Evolutionary conservation across 2,888 invertebrate genomes (phyloP).

Genomic region (Apamea crenata): DNA sequence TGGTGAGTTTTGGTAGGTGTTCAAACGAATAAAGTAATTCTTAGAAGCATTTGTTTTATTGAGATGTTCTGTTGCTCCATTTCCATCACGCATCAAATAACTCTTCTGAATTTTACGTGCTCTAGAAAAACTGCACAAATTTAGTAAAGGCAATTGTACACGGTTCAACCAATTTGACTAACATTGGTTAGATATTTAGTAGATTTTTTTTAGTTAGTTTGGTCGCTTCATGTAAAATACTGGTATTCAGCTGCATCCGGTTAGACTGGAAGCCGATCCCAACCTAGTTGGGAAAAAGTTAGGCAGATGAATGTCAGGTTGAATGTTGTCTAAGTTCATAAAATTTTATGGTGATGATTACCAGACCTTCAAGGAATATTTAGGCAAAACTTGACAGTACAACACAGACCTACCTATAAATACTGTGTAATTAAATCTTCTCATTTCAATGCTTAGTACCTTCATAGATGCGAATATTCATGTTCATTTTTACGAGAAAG

Average conservation of each 20-base stretch:
- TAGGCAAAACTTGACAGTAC: neutral
- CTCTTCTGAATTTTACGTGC: slow-evolving; percentile 14
- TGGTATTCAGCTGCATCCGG: too few relatives aligned
- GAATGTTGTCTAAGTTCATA: too few relatives aligned
- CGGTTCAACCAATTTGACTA: slow-evolving; percentile 4
- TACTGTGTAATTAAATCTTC: slow-evolving; percentile 18
- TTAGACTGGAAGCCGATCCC: too few relatives aligned
- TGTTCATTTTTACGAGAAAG: slow-evolving; percentile 28
- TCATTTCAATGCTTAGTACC: neutral
- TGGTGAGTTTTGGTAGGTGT: slow-evolving; percentile 55
- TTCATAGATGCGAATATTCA: slow-evolving; percentile 35
- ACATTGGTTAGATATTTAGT: too few relatives aligned
- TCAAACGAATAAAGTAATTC: slow-evolving; percentile 58
- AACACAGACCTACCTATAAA: neutral
- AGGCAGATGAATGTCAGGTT: too few relatives aligned
- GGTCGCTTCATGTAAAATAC: too few relatives aligned
- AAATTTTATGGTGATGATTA: too few relatives aligned
- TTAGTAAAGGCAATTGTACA: slow-evolving; percentile 8
- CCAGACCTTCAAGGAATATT: too few relatives aligned
- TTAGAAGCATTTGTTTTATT: slow-evolving; percentile 49
- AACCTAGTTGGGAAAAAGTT: too few relatives aligned
- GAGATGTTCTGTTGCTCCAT: slow-evolving; percentile 33
- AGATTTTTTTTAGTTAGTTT: too few relatives aligned
- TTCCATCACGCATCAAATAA: slow-evolving; percentile 33
- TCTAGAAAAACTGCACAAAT: slow-evolving; percentile 17